Base-by-base conservation (phyloP, 2,888 invertebrate species). In the Melieria crassipennis region DNA sequence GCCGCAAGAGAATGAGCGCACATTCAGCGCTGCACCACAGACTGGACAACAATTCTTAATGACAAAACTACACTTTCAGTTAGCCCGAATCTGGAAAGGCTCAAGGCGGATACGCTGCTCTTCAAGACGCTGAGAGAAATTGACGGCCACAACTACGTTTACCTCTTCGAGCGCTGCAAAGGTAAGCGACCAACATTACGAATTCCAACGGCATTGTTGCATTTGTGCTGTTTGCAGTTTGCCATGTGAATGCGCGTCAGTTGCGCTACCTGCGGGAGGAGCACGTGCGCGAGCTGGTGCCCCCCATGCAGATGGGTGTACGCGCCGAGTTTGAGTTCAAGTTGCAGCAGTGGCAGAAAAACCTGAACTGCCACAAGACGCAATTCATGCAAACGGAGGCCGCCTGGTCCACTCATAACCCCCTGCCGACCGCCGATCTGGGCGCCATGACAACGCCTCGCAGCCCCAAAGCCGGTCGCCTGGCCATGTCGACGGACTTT, bases 111-210 rank as follows among this genome's bases (percentile, higher is more conserved):
- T 55, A 63, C 65, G 0, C 45, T 66, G 48, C 65, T 74, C 7
- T 62, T 74, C 48, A 48, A 60, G 9, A 52, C 65, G 0, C 48
- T 75, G 9, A 62, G 67, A 45, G 65, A 72, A 68, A 75, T 75
- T 48, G 75, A 75, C 42, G 57, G 62, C 67, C 9, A 63, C 11
- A 75, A 75, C 60, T 73, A 72, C 61, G 13, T 58, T 9, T 75
- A 70, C 56, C 30, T 73, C 6, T 73, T 73, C 46, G 70, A 73
- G 46, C 71, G 70, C 30, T 75, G 75, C 46, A 73, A 73, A 70
- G 62, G 75, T 75, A 70, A 61, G 57, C 61, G 5, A 9, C n/a
- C 4, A 7, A 30, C 7, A 13, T 16, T 9, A 42, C 43, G 42
- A 11, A 4, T 42, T 13, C n/a, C 42, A 65, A 43, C 11, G 5